A percentile compares a stretch with the other conserved stretches of the same genome.
Evolutionary conservation across 2,113 vertebrate species (phyloP).

Genomic region (Sander lucioperca): DNA sequence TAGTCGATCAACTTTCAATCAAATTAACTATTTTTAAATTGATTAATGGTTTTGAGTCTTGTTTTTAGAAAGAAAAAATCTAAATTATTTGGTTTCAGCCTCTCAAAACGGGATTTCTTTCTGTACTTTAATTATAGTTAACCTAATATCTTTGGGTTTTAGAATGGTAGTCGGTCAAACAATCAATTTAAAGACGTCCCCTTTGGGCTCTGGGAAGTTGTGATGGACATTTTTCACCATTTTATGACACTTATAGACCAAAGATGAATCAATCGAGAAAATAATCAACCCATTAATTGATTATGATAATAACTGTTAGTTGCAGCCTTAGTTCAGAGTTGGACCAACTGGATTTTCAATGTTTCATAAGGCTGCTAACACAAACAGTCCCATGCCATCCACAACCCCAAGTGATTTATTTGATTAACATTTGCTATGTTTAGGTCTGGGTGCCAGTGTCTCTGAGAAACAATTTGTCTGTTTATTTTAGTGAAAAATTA

Average conservation of each 20-base stretch:
- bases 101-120: no score
- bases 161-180: neutral
- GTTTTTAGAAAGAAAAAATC: no score
- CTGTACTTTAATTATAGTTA: no score
- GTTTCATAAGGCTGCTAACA: neutral
- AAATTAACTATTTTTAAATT: no score
- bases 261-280: neutral
- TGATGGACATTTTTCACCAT: no score
- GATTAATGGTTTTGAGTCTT: no score
- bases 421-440: conserved; percentile 27
- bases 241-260: no score
- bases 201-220: neutral
- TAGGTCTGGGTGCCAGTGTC: conserved; percentile 16
- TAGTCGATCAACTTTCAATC: no score
- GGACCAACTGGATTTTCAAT: neutral
- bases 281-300: neutral
- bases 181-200: neutral
- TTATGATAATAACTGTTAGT: neutral
- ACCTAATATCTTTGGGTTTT: no score
- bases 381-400: conserved; percentile 7
- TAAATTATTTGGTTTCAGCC: no score
- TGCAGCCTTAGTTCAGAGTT: neutral
- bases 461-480: conserved; percentile 20
- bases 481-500: conserved; percentile 27
- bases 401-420: conserved; percentile 6